Percentiles rank a stretch among this genome's conserved stretches.
These are phyloP conservation scores for Acronicta aceris DNA, from an alignment of 2,888 invertebrate species.

Conservation along the genomic window DNA sequence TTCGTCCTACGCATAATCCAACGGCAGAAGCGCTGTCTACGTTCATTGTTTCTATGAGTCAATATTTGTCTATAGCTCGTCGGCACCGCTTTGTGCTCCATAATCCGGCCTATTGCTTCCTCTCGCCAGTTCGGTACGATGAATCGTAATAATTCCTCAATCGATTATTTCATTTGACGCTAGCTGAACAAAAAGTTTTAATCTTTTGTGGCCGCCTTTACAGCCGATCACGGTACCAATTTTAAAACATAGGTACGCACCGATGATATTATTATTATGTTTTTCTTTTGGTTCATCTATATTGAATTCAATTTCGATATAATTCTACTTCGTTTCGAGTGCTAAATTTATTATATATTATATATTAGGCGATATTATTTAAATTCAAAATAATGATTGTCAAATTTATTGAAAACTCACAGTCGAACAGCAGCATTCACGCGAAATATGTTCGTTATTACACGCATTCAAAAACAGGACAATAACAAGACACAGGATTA, in stretches of 20 bases:
- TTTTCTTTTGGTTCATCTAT: conserved; percentile 71
- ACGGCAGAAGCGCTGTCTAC: conserved; percentile 64
- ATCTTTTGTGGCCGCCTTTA: conserved; percentile 77
- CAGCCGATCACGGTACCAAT: conserved; percentile 73
- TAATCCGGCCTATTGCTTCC: conserved; percentile 83
- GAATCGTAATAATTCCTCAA: conserved; percentile 86
- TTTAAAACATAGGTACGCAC: conserved; percentile 59
- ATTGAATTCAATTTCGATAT: conserved; percentile 41
- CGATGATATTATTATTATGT: conserved; percentile 61
- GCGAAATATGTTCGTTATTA: neutral
- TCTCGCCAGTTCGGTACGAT: conserved; percentile 80
- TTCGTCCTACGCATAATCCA: conserved; percentile 72
- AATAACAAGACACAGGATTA: conserved; percentile 57
- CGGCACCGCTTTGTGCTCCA: conserved; percentile 81
- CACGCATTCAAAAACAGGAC: conserved; percentile 18
- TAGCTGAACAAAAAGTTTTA: conserved; percentile 76
- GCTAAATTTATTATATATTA: too few relatives aligned
- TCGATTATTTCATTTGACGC: conserved; percentile 83
- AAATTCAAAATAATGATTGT: too few relatives aligned
- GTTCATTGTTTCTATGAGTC: conserved; percentile 86
- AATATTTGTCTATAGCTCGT: conserved; percentile 86
- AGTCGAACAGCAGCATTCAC: neutral
- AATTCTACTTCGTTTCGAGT: conserved; percentile 22
- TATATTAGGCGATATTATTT: conserved; percentile 1
- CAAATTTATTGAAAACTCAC: too few relatives aligned